Evolutionary conservation across 1,140 invertebrate species (phyloP), one percentile per base, ranked within the genome.

Genomic region (Lysiphlebus fabarum): DNA sequence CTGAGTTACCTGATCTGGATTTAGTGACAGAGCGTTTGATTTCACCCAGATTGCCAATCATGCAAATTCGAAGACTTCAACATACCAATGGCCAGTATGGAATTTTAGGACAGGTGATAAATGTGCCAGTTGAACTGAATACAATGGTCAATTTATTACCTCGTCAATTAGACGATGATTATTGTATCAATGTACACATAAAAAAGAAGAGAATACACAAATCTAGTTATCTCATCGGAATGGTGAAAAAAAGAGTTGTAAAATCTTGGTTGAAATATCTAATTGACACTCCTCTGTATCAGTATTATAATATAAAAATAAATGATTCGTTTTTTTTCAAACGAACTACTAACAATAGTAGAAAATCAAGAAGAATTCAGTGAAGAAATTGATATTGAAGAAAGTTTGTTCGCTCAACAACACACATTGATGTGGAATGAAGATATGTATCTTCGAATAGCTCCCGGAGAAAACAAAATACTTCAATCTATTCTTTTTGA

Each of bases 81-180:
- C 66, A 72, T 67, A 40, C 5, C n/a, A 33, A 71, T 61, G 60
- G 62, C 10, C 65, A 62, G 54, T 66, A 70, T 69, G 73, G 71
- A 57, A 76, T 76, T 51, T 61, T 67, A 50, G 72, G 70, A 7
- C 69, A 75, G 71, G 64, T 74, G 53, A 72, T 75, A 10, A 75
- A 75, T 59, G 66, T 77, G 40, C 74, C 74, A 61, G 66, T 73
- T 7, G 45, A 65, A 45, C 70, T 70, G 51, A 54, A 75, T 62
- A 60, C 62, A 0, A 73, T 75, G 72, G 68, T 74, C 47, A 66
- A 70, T 63, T 61, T 47, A 12, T 69, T 75, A 58, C 73, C 75
- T 1, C 65, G 74, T n/a, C 54, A 73, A 48, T 42, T 76, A 53
- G 58, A 73, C 55, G 70, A 74, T 53, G 71, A 76, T 57, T 59